A percentile compares a stretch with the other conserved stretches of the same genome.
phyloP scores from a whole-genome alignment of 2,888 invertebrate genomes.

The Camponotus fellah region DNA sequence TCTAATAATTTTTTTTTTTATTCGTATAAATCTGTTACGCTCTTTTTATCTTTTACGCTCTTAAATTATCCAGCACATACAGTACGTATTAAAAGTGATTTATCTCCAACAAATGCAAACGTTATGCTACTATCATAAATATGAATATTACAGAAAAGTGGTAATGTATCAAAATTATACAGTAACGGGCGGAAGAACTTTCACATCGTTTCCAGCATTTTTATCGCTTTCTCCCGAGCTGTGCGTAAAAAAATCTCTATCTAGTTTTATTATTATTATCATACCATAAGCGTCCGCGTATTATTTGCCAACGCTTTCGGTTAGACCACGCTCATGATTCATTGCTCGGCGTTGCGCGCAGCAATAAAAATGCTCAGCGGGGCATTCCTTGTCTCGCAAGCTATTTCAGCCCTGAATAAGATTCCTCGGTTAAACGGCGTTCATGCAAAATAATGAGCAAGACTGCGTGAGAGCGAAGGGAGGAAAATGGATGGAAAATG shows the following conservation, averaged over 20 bases:
- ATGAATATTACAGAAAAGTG: constrained; percentile 37
- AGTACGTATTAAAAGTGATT: constrained; percentile 36
- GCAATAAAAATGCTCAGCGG: constrained; percentile 51
- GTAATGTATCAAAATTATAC: constrained; percentile 45
- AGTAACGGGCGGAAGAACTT: constrained; percentile 40
- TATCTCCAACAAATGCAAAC: constrained; percentile 38
- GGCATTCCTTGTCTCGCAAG: constrained; percentile 47
- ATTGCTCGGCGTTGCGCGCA: constrained; percentile 32
- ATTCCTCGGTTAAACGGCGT: constrained; percentile 53
- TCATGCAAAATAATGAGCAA: constrained; percentile 69
- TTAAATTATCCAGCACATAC: constrained; percentile 1
- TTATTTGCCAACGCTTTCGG: constrained; percentile 49
- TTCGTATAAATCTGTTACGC: neutral
- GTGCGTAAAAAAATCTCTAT: constrained; percentile 42
- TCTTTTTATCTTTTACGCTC: neutral
- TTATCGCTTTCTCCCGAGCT: constrained; percentile 18
- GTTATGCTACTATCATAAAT: constrained; percentile 28
- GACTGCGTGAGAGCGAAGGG: constrained; percentile 20
- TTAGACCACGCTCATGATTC: constrained; percentile 42
- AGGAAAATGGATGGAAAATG: neutral
- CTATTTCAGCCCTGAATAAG: constrained; percentile 63
- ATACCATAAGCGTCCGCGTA: constrained; percentile 42
- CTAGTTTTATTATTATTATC: constrained; percentile 49
- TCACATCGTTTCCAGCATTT: constrained; percentile 38
- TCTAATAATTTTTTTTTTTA: constrained; percentile 18